Base-by-base conservation (phyloP, 2,113 vertebrate genomes). In the Amblyopsis rosae region DNA sequence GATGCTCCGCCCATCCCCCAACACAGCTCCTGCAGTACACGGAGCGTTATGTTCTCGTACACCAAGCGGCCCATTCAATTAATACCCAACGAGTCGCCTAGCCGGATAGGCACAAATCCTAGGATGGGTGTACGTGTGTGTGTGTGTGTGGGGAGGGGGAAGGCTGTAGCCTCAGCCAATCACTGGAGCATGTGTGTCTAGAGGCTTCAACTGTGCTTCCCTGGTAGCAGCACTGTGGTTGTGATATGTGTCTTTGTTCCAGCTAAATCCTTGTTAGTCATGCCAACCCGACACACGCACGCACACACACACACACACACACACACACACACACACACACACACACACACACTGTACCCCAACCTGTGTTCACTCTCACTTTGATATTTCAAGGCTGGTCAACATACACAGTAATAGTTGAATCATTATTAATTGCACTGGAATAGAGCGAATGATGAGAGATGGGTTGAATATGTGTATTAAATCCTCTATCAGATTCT, bases 1-100 rank as follows among this genome's bases (percentile, higher is more conserved):
- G 5, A 19, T 8, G 32, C 47, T 59, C 46, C 10, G 26, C 71
- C 78, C 71, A 60, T 46, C 61, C 50, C 41, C 54, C 77, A 75
- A 83, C 85, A 79, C 79, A 48, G 68, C 77, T 85, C 13, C 59
- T 49, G 62, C 46, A 13, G 72, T 73, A 78, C 69, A 67, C 63
- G 65, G 61, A 79, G 79, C 65, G 72, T 82, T 72, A 86, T 82
- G 78, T 78, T 84, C 76, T 70, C 77, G 72, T 83, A 72, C 80
- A 70, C 59, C 72, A 65, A 74, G 56, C 61, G 17, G 69, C 59
- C 72, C 72, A 70, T 85, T 82, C 76, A 85, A 85, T 89, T 88
- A 88, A 86, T 79, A 82, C 65, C 66, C 32, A 33, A 13, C 10
- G 32, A 60, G 58, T 1, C 13, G 13, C 4, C 32, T 32, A 59